Base-by-base conservation (phyloP, 2,113 vertebrate genomes). In the Corythoichthys intestinalis region DNA sequence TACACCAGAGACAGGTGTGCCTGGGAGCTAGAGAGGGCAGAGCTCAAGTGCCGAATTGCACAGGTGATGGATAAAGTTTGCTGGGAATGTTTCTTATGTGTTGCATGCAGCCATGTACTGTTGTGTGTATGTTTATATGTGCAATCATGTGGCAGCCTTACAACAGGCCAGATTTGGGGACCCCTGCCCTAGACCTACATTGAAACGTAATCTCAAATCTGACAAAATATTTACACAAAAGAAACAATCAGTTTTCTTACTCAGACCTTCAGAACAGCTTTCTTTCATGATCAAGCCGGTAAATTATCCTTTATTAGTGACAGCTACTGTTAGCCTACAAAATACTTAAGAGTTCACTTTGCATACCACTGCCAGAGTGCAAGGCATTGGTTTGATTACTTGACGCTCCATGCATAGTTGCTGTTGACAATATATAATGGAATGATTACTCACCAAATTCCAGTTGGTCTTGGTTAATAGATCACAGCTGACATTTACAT, bases 1-100 rank as follows among this genome's bases (percentile, higher is more conserved):
- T 93, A 90, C 81, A 92, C 85, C 38, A 86, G 80, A 84, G 88
- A 90, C 80, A 88, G 83, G 65, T 83, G 84, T 73, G 86, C 87
- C 17, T 92, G 92, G 92, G 88, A 94, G 34, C 73, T 88, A 78
- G 92, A 93, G 85, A 88, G 84, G 80, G 81, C 87, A 47, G 87
- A 93, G 57, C 85, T 93, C 57, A 88, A 92, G 64, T 86, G 86
- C 74, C 79, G 87, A 65, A 79, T 92, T 77, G 83, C 79, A 12
- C 90, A 93, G 91, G 92, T 93, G 72, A 56, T 38, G 9, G 2
- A 58, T 13, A 4, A 17, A 35, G 14, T 39, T 28, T 38, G 49
- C 14, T 6, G 14, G 6, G 34, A 58, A 54, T 44, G 11, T 38
- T 28, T 64, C 9, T 7, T 66, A n/a, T 56, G 4, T 76, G 14